Conservation (phyloP, 2,888 invertebrate species). For the Epinotia nisella region DNA sequence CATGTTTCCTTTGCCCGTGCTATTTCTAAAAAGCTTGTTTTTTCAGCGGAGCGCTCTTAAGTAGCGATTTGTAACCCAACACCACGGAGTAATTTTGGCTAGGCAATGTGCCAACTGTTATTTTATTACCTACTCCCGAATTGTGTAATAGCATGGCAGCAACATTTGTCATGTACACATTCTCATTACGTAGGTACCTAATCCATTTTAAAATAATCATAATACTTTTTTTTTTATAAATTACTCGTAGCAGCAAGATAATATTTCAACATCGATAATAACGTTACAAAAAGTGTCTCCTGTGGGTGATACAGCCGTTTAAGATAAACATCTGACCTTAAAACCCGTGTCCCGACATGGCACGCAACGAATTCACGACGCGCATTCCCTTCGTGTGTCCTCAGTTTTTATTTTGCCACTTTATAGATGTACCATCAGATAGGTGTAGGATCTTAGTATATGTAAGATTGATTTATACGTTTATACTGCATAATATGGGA, state of each 20-base stretch:
- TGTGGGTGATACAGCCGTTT: constrained; percentile 83
- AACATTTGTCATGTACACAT: background rate
- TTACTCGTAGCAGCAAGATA: constrained; percentile 58
- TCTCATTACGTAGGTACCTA: background rate
- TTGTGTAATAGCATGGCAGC: constrained; percentile 11
- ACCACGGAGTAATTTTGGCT: constrained; percentile 66
- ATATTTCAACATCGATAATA: constrained; percentile 76
- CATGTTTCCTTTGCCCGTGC: constrained; percentile 70
- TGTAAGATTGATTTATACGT: constrained; percentile 41
- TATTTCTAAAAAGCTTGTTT: constrained; percentile 84
- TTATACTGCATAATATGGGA: constrained; percentile 31
- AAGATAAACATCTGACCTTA: constrained; percentile 83
- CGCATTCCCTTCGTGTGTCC: constrained; percentile 69
- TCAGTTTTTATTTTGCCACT: constrained; percentile 64
- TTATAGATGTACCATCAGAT: constrained; percentile 51
- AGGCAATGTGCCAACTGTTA: constrained; percentile 74
- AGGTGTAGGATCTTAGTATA: constrained; percentile 41
- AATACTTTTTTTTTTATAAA: background rate
- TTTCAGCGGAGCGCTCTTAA: constrained; percentile 80
- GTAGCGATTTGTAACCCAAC: constrained; percentile 75
- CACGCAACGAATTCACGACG: constrained; percentile 80
- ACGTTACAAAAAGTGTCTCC: constrained; percentile 82
- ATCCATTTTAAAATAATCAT: background rate
- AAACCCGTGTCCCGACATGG: constrained; percentile 68
- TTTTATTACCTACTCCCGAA: constrained; percentile 48